Evolutionary conservation across 1,140 invertebrate species (phyloP), one percentile per base, ranked within the genome.

Genomic region (Proales similis): DNA sequence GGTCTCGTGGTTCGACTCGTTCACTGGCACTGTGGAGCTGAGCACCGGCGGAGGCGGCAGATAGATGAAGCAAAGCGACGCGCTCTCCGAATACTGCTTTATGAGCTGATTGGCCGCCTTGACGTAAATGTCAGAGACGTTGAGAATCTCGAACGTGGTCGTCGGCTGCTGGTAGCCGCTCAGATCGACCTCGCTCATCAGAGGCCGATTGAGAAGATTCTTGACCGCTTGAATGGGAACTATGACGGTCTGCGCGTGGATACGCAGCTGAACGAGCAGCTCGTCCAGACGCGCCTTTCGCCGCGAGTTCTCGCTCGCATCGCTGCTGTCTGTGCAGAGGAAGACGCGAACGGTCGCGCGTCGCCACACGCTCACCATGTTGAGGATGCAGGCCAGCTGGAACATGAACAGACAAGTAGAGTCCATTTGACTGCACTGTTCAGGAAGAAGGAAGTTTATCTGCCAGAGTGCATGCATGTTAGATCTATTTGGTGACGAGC

Each of bases 301-400:
- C 12, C 51, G 29, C 33, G 32, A 30, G 20, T 57, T 57, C 30
- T 57, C 51, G 19, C 29, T 29, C 17, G 29, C 30, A 26, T 57
- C 36, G 1, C 36, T 42, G 30, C 29, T 57, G 20, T 57, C 51
- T 7, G 51, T 30, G 24, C 51, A 57, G 17, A 57, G 81, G 69
- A 88, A 88, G 14, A 91, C 83, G 29, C 90, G 78, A 19, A 93
- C 74, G 24, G 81, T 80, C 32, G 89, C 78, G 65, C 83, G 42
- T 51, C 71, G 70, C 74, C 74, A 76, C 5, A 53, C 65, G 38
- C 65, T 72, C 43, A 73, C 73, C 85, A 97, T 98, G 68, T 91
- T 87, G 14, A 96, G 82, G 61, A 99, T 94, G 68, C 92, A 95
- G 1, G 92, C 90, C 45, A 98, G 73, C 75, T 99, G 94, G 68